Evolutionary conservation across 2,888 invertebrate genomes (phyloP).

Genomic region (Eulithis prunata): DNA sequence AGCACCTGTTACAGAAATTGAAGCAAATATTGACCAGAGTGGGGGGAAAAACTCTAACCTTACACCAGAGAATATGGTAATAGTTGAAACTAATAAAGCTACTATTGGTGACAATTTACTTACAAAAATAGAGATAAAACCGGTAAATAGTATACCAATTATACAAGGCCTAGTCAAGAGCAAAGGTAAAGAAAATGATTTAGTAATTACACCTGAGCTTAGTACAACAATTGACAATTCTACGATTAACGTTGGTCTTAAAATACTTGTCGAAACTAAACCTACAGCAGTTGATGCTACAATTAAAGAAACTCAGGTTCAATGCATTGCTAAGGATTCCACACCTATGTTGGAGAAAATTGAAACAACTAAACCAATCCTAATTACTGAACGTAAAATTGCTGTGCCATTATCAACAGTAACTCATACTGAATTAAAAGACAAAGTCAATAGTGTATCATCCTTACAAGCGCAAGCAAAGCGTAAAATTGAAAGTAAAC

Average conservation of each 20-base stretch:
- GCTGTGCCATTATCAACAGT: conserved; percentile 1
- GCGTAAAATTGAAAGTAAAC: conserved; percentile 13
- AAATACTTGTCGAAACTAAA: neutral
- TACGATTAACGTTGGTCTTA: neutral
- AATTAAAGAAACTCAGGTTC: neutral
- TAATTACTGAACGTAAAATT: neutral
- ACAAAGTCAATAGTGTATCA: conserved; percentile 2
- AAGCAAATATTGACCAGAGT: neutral
- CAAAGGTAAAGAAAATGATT: neutral
- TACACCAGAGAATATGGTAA: neutral
- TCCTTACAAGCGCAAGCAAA: conserved; percentile 22
- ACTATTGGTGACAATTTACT: neutral
- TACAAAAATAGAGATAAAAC: neutral
- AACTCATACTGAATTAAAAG: neutral
- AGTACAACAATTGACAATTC: neutral
- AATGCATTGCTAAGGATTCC: conserved; percentile 2
- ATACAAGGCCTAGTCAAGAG: neutral
- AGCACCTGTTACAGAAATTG: neutral
- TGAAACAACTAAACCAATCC: neutral
- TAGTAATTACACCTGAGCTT: neutral
- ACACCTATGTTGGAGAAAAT: neutral
- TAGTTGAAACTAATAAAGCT: neutral
- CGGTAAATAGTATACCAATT: neutral
- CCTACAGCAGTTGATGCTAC: neutral
- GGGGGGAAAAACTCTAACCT: neutral